A percentile compares a stretch with the other conserved stretches of the same genome.
Evolutionary conservation across 2,888 invertebrate species (phyloP).

Genomic region (Netelia virgata): DNA sequence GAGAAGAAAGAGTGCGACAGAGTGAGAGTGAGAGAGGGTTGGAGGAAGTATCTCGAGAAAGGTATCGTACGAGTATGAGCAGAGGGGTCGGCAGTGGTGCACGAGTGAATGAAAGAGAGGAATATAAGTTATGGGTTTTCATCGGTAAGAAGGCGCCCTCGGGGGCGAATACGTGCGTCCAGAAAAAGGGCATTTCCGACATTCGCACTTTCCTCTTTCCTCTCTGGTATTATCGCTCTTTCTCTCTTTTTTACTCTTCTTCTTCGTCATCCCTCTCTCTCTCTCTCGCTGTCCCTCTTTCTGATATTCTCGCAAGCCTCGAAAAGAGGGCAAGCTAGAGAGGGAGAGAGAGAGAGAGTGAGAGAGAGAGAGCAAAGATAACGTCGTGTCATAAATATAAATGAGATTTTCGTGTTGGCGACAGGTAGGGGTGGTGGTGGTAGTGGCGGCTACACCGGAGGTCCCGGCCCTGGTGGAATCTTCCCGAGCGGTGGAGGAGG

Average conservation of each 20-base stretch:
- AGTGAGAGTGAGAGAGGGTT: no score
- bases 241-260: background rate
- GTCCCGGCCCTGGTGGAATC: constrained; percentile 62
- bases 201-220: constrained; percentile 45
- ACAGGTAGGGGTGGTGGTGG: constrained; percentile 73
- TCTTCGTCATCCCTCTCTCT: constrained; percentile 1
- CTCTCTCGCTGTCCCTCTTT: constrained; percentile 15
- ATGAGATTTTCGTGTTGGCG: constrained; percentile 76
- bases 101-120: constrained; percentile 33
- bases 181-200: constrained; percentile 39
- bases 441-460: constrained; percentile 68
- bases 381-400: constrained; percentile 75
- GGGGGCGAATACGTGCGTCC: constrained; percentile 58
- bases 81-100: constrained; percentile 2
- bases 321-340: background rate
- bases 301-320: background rate
- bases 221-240: constrained; percentile 43
- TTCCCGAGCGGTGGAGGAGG: constrained; percentile 50
- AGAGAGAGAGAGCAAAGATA: constrained; percentile 37
- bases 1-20: no score
- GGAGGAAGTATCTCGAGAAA: background rate
- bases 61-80: background rate
- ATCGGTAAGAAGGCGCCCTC: constrained; percentile 9
- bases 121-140: constrained; percentile 14
- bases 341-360: background rate